phyloP scores from a whole-genome alignment of 2,797 vertebrate genomes.

The Leptatherina wallacei region DNA sequence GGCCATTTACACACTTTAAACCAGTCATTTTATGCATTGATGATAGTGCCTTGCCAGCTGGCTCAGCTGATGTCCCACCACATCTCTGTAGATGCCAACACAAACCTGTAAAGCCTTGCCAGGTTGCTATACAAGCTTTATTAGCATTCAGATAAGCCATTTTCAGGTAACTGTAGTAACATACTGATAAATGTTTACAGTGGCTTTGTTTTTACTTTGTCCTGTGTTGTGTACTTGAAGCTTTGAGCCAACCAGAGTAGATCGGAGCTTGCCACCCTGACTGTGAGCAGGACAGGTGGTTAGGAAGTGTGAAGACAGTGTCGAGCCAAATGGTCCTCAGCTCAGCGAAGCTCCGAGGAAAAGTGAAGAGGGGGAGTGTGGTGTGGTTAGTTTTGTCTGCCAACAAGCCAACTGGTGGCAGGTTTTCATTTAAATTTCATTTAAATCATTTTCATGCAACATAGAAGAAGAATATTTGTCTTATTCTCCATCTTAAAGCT shows the following conservation, averaged over 20 bases:
- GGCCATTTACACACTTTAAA: conserved; percentile 47
- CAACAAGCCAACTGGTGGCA: conserved; percentile 40
- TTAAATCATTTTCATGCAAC: conserved; percentile 29
- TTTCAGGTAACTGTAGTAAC: conserved; percentile 20
- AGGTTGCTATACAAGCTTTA: conserved; percentile 41
- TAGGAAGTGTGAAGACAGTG: conserved; percentile 51
- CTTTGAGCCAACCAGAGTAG: conserved; percentile 28
- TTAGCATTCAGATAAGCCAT: conserved; percentile 19
- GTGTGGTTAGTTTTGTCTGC: conserved; percentile 23
- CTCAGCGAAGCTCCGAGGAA: conserved; percentile 30
- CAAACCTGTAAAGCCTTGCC: conserved; percentile 41
- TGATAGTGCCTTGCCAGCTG: conserved; percentile 50
- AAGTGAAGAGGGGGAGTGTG: conserved; percentile 26
- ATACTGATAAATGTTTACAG: conserved; percentile 16
- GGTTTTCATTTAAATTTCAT: conserved; percentile 42
- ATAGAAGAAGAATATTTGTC: conserved; percentile 19
- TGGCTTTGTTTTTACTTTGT: conserved; percentile 8
- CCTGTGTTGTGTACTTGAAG: not conserved
- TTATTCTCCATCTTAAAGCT: conserved; percentile 12
- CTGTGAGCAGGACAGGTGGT: conserved; percentile 62
- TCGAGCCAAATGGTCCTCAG: conserved; percentile 49
- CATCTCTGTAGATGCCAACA: conserved; percentile 40
- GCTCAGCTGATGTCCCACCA: conserved; percentile 36
- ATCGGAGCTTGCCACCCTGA: conserved; percentile 27
- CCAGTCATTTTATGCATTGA: conserved; percentile 38